Conservation (phyloP, 1,140 invertebrate genomes). For the Philaenus spumarius region DNA sequence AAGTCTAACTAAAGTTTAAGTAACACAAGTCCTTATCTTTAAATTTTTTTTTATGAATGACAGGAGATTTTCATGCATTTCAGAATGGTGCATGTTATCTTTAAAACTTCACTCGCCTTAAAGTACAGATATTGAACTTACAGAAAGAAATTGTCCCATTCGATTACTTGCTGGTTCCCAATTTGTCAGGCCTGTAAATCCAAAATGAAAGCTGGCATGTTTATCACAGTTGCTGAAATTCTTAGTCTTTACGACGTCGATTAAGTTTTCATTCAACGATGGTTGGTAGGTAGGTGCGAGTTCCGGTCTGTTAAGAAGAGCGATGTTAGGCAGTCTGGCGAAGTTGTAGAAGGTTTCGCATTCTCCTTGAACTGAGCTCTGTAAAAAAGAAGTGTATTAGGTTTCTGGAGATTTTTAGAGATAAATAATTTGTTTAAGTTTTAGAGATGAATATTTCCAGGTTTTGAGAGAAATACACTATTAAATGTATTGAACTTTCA, state of each 20-base stretch:
- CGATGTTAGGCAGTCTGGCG: slow-evolving; percentile 45
- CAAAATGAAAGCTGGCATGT: slow-evolving; percentile 50
- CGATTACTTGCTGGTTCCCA: slow-evolving; percentile 47
- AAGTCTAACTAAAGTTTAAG: too few species aligned
- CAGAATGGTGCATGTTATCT: too few species aligned
- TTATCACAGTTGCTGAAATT: slow-evolving; percentile 56
- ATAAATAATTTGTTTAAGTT: too few species aligned
- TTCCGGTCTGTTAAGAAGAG: slow-evolving; percentile 41
- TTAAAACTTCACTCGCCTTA: too few species aligned
- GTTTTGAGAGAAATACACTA: too few species aligned
- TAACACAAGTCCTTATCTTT: too few species aligned
- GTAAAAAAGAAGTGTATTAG: too few species aligned
- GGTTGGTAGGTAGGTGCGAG: slow-evolving; percentile 42
- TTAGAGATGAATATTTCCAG: too few species aligned
- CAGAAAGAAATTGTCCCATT: slow-evolving; percentile 48
- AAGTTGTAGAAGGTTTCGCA: slow-evolving; percentile 61
- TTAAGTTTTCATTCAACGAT: slow-evolving; percentile 36
- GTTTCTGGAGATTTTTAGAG: too few species aligned
- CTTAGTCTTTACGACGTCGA: slow-evolving; percentile 56
- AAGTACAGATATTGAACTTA: slow-evolving; percentile 33
- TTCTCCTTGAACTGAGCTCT: slow-evolving; percentile 53
- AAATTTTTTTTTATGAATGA: too few species aligned
- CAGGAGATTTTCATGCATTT: too few species aligned
- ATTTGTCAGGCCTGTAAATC: slow-evolving; percentile 45
- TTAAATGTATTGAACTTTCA: too few species aligned